Evolutionary conservation across 2,888 invertebrate genomes (phyloP).

Genomic region (Cryptocheilus praepositus): DNA sequence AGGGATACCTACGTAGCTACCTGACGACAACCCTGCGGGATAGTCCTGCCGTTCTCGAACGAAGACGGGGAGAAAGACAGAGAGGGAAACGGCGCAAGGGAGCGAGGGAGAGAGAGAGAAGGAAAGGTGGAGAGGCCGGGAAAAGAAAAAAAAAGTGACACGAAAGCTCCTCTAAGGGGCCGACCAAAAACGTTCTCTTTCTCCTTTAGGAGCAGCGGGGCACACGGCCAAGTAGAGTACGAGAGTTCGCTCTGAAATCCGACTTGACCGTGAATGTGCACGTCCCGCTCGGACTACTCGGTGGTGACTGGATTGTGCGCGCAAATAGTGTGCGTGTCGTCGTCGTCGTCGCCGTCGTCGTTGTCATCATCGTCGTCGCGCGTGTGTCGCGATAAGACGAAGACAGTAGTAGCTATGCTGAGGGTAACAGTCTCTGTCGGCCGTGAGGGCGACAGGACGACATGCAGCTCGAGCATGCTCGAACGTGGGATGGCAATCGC

Average conservation of each 20-base stretch:
- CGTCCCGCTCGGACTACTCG: not conserved
- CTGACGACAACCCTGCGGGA: slow-evolving; percentile 18
- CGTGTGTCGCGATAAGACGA: slow-evolving; percentile 1
- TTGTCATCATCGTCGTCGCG: slow-evolving; percentile 44
- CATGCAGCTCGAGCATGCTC: slow-evolving; percentile 41
- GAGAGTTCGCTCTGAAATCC: too few species aligned
- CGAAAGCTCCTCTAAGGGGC: slow-evolving; percentile 15
- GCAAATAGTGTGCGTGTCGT: slow-evolving; percentile 11
- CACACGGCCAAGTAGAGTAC: too few species aligned
- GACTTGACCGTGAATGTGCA: not conserved
- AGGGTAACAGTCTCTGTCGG: slow-evolving; percentile 9
- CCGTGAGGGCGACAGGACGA: slow-evolving; percentile 43
- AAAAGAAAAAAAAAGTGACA: slow-evolving; percentile 8
- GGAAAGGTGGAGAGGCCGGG: slow-evolving; percentile 3
- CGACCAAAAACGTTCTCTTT: slow-evolving; percentile 32
- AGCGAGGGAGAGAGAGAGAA: slow-evolving; percentile 8
- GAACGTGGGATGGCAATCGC: slow-evolving; percentile 39
- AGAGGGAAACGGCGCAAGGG: slow-evolving; percentile 8
- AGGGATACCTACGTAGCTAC: slow-evolving; percentile 24
- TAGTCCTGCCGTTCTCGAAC: slow-evolving; percentile 27
- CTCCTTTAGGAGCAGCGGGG: slow-evolving; percentile 23
- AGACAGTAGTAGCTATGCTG: not conserved
- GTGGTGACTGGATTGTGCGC: slow-evolving; percentile 17
- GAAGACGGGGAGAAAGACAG: slow-evolving; percentile 11
- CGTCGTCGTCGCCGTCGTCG: too few species aligned